A percentile compares a stretch with the other conserved stretches of the same genome.
These are phyloP conservation scores for Cercopithecus hamlyni DNA, from an alignment of 2,797 vertebrate species.

Conservation along the genomic window DNA sequence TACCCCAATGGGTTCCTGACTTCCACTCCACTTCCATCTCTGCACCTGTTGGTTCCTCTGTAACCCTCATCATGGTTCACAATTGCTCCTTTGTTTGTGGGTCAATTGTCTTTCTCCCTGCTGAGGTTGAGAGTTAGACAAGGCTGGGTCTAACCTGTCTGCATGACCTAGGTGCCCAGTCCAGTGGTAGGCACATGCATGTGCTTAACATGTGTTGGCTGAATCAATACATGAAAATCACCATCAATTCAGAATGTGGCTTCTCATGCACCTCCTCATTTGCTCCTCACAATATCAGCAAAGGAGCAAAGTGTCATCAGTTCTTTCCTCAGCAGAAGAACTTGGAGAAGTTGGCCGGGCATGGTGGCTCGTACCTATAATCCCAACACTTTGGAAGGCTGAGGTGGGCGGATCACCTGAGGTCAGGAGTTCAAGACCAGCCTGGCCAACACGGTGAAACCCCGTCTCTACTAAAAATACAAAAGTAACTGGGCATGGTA, in stretches of 20 bases:
- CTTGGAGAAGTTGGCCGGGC: neutral
- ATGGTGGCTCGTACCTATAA: neutral
- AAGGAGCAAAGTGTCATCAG: fast-evolving
- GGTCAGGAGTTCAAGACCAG: neutral
- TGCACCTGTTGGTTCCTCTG: fast-evolving
- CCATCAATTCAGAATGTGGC: neutral
- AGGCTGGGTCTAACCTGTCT: neutral
- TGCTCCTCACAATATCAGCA: neutral
- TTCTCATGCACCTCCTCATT: neutral
- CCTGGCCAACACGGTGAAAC: neutral
- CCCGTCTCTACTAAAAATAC: neutral
- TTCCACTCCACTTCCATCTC: neutral
- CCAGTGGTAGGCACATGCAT: neutral
- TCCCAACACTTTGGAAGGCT: neutral
- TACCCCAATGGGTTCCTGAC: neutral
- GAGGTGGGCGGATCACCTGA: neutral
- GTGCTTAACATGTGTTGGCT: neutral
- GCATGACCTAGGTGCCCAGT: neutral
- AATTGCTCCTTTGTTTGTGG: neutral
- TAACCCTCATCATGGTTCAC: neutral
- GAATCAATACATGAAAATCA: neutral
- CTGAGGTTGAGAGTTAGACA: neutral
- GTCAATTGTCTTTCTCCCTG: neutral
- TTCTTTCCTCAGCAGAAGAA: neutral
- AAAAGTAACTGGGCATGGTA: neutral